Base-by-base conservation (phyloP, 2,113 vertebrate species). In the Herpailurus yagouaroundi region DNA sequence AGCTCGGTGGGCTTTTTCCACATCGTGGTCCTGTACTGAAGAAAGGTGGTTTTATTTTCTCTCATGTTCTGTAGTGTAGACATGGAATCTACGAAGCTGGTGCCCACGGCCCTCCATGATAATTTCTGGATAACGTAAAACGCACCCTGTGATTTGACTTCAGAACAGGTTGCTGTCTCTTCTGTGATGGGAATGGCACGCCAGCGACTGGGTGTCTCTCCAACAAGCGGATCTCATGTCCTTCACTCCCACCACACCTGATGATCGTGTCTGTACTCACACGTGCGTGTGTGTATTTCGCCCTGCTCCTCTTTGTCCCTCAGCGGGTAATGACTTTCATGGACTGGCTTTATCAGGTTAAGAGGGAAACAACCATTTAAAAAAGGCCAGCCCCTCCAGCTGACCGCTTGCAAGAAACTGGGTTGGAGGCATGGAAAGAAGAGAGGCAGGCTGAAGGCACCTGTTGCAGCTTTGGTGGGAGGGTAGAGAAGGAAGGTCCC, bases 351-450 rank as follows among this genome's bases (percentile, higher is more conserved):
- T 96, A 92, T 96, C 94, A 82, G 94, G 82, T 88, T 94, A 71
- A 89, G 81, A 76, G 90, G 94, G 88, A 97, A 98, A 66, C 57
- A 82, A 83, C 16, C 73, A 85, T 97, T 97, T 97, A 76, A 85
- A 77, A 89, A 97, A 76, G 81, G 55, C 76, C 29, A 69, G 55
- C 89, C 89, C 87, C 69, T 83, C 66, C 91, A 94, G 87, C 48
- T 41, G 15, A 57, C 85, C 4, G 45, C 64, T 89, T 41, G 64
- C 15, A 18, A 86, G 91, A 89, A 82, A 73, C 80, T 31, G 92
- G 64, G 68, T 18, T 31, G 79, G 69, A 86, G 82, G 27, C 68
- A 25, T 10, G 55, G n/a, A 88, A 79, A 66, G 64, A 41, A 50
- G 82, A n/a, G 76, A 81, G 36, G 76, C 87, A 83, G 69, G 33